Base-by-base conservation (phyloP, 2,888 invertebrate genomes). In the Phortica okadai region DNA sequence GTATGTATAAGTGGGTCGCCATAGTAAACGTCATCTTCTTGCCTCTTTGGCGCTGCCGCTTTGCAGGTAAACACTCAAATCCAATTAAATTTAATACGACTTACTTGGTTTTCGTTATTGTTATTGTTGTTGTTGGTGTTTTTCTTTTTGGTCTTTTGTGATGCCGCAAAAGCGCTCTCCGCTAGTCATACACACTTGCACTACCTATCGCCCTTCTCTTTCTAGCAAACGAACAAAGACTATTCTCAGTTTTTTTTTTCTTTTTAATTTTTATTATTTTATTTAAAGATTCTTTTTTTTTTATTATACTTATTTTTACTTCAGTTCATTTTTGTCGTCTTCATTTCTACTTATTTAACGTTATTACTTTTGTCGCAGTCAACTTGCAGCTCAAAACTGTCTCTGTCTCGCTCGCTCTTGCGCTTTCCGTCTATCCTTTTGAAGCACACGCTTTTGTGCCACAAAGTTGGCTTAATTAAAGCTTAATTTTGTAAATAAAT, bases 21-120 rank as follows among this genome's bases (percentile, higher is more conserved):
- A 33, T 33, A 33, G 33, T 33, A 33, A 33, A 33, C 33, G 72
- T 62, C 50, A 45, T 44, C 45, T 45, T 14, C 50, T 44, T 8
- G 44, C 14, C n/a, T 45, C 45, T 14, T 85, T 83, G 83, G 25
- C 41, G 74, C 67, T 76, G 82, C 76, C 86, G 87, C 82, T 82
- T 82, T 85, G 80, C 84, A 83, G 86, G 85, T 86, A 86, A 86
- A 87, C 86, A 85, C 88, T 87, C 86, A 86, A 86, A 86, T 86
- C 85, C 85, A 86, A 86, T 86, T 86, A 86, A 86, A 87, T 86
- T 87, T 86, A 87, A 86, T 86, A 85, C 85, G 88, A 87, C 88
- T 86, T 86, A 87, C 86, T 86, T 84, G 82, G 81, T 82, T 82
- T 79, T 78, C 78, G 72, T 14, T 72, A 21, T 73, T 76, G 75